Conservation (phyloP, 2,797 vertebrate species). For the Amniataba percoides region DNA sequence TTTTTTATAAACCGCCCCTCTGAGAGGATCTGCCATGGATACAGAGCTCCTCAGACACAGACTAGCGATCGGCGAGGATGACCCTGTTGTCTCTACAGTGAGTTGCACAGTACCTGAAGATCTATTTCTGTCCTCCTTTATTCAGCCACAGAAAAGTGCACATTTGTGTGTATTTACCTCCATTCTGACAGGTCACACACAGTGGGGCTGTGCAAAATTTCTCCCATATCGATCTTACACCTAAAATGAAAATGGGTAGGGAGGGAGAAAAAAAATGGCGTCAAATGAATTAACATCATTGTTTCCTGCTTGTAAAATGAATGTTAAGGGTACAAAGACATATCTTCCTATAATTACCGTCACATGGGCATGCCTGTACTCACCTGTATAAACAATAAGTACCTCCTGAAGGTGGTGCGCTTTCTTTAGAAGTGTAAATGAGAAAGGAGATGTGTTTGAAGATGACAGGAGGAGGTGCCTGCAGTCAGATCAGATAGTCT, state of each 20-base stretch:
- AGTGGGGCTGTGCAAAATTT: constrained; percentile 42
- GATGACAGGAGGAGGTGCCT: constrained; percentile 61
- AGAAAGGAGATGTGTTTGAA: constrained; percentile 36
- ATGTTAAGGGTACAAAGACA: constrained; percentile 30
- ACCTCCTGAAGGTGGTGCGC: constrained; percentile 30
- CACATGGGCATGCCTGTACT: constrained; percentile 1
- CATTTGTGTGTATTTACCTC: constrained; percentile 12
- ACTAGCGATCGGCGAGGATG: constrained; percentile 44
- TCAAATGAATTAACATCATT: constrained; percentile 50
- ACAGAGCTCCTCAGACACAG: constrained; percentile 59
- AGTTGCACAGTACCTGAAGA: constrained; percentile 49
- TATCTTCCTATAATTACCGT: constrained; percentile 50
- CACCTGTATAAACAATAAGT: not conserved
- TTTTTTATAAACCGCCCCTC: constrained; percentile 50
- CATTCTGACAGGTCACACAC: constrained; percentile 37
- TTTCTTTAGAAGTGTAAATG: constrained; percentile 71
- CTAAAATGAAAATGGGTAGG: constrained; percentile 46
- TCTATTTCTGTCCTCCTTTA: constrained; percentile 69
- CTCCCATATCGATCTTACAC: constrained; percentile 59
- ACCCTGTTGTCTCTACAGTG: constrained; percentile 55
- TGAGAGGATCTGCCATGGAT: constrained; percentile 62
- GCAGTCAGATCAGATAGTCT: constrained; percentile 43
- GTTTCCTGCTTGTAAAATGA: constrained; percentile 48
- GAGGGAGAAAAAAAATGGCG: constrained; percentile 43
- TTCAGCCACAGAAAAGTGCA: constrained; percentile 26